Conservation (phyloP, 2,888 invertebrate genomes). For the Seira sanloemensis region DNA sequence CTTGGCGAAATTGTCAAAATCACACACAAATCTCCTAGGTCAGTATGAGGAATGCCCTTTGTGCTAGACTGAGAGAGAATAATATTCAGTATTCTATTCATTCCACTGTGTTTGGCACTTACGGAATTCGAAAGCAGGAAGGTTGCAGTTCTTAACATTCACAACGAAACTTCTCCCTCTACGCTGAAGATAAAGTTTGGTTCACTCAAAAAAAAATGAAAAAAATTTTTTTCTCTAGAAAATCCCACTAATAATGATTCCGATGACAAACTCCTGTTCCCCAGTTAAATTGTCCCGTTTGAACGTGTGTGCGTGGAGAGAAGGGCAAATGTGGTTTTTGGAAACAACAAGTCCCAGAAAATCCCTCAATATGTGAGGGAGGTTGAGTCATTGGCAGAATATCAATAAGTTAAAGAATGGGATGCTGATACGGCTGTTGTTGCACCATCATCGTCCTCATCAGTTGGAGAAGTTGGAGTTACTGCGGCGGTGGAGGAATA, state of each 20-base stretch:
- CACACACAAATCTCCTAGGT: too few species aligned
- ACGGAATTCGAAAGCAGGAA: constrained; percentile 43
- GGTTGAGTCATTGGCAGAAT: constrained; percentile 55
- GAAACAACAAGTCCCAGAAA: constrained; percentile 37
- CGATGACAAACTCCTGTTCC: constrained; percentile 11
- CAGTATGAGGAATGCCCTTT: constrained; percentile 30
- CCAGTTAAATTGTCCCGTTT: not conserved
- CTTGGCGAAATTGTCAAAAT: constrained; percentile 46
- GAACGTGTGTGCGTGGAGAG: constrained; percentile 2
- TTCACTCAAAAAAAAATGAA: too few species aligned
- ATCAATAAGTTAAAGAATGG: constrained; percentile 37
- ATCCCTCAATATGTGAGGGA: constrained; percentile 54
- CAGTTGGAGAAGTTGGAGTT: not conserved
- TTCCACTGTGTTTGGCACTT: constrained; percentile 49
- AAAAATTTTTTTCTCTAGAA: constrained; percentile 21
- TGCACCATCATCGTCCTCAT: too few species aligned
- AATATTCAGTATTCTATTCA: constrained; percentile 50
- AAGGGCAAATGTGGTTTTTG: not conserved
- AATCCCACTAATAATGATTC: constrained; percentile 6
- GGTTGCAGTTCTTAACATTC: constrained; percentile 8
- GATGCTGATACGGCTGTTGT: too few species aligned
- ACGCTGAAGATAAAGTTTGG: not conserved
- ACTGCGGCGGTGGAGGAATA: not conserved
- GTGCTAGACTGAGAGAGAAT: not conserved
- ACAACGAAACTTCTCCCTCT: constrained; percentile 17